These are phyloP conservation scores for Drosophila infuscata DNA, from an alignment of 2,888 invertebrate genomes.

Conservation along the genomic window DNA sequence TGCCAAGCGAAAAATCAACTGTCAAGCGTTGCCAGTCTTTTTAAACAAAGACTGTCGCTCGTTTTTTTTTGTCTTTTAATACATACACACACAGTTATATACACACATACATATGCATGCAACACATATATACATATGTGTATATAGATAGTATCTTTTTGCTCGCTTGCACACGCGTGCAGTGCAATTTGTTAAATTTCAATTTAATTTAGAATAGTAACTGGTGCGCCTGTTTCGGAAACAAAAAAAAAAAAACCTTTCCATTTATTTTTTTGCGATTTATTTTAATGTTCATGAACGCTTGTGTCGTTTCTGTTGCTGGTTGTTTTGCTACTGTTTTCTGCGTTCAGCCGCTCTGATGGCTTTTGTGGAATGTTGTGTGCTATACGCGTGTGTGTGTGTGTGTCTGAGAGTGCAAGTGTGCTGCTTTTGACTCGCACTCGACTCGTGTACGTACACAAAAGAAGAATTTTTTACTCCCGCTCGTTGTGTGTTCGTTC, in stretches of 20 bases:
- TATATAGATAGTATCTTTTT: conserved; percentile 1
- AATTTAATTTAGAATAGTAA: conserved; percentile 23
- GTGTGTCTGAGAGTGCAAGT: conserved; percentile 4
- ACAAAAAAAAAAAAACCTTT: conserved; percentile 3
- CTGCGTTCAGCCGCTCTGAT: conserved; percentile 39
- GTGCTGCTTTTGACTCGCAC: conserved; percentile 20
- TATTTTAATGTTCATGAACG: conserved; percentile 30
- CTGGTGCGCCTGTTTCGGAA: conserved; percentile 13
- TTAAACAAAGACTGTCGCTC: conserved; percentile 33
- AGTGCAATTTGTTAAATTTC: conserved; percentile 17
- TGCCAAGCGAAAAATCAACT: conserved; percentile 6
- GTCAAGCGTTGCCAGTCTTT: conserved; percentile 55
- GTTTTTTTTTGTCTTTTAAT: conserved; percentile 8
- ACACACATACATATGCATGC: background rate
- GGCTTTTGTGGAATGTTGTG: conserved; percentile 48
- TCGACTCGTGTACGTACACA: conserved; percentile 7
- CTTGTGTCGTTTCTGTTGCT: conserved; percentile 45
- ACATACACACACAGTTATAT: background rate
- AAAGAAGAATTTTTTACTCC: conserved; percentile 50
- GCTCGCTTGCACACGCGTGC: conserved; percentile 14
- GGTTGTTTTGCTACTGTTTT: conserved; percentile 55
- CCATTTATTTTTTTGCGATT: conserved; percentile 36
- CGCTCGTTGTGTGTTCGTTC: conserved; percentile 22
- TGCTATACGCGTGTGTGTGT: conserved; percentile 3
- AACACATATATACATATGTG: background rate